Percentiles rank a stretch among this genome's conserved stretches.
These are phyloP conservation scores for Mesocentrotus franciscanus DNA, from an alignment of 53 echinoderm and acorn worm species.

Conservation along the genomic window DNA sequence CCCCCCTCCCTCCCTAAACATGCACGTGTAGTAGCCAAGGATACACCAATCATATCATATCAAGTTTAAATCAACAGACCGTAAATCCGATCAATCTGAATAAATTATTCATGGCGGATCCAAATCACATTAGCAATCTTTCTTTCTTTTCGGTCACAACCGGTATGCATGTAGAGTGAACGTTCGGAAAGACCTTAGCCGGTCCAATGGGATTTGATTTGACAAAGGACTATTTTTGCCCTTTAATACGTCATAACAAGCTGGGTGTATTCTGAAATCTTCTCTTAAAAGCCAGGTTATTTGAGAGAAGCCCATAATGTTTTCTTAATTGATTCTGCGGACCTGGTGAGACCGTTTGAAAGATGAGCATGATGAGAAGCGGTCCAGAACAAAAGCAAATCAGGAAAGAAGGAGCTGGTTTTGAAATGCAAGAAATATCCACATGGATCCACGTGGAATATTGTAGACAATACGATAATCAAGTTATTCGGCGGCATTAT, in stretches of 20 bases:
- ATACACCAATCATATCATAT: slow-evolving; percentile 47
- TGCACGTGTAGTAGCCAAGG: slow-evolving; percentile 19
- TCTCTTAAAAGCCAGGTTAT: neutral
- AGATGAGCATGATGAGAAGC: too few species aligned
- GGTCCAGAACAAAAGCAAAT: too few species aligned
- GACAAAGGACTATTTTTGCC: neutral
- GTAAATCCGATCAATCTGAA: slow-evolving; percentile 43
- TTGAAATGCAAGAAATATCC: neutral
- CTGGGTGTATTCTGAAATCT: neutral
- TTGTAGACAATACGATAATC: neutral
- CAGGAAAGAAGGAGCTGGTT: neutral
- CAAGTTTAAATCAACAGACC: slow-evolving; percentile 44
- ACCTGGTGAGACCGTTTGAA: neutral
- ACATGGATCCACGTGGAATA: neutral
- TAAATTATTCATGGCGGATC: slow-evolving; percentile 58
- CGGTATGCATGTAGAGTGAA: neutral
- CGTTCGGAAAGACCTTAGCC: neutral
- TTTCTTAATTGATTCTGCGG: neutral
- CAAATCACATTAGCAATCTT: slow-evolving; percentile 17
- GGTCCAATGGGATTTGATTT: neutral
- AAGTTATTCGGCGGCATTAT: neutral
- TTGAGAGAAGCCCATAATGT: neutral
- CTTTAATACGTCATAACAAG: neutral
- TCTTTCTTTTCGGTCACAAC: neutral
- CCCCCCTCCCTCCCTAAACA: neutral